phyloP scores from a whole-genome alignment of 2,113 vertebrate species.

The Etheostoma spectabile region DNA sequence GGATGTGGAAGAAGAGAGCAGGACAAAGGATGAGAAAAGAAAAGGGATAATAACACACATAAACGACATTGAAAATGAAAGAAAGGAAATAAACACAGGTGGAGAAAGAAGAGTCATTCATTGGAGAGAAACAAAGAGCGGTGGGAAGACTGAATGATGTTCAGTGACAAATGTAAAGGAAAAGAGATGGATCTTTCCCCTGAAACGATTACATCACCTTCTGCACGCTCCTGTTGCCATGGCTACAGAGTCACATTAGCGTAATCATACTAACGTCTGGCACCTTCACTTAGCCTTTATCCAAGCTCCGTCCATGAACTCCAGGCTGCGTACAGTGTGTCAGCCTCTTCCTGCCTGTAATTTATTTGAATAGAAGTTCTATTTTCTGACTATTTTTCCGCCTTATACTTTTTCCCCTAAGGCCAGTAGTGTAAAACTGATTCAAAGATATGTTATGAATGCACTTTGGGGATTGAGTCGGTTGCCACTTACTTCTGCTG shows the following conservation, averaged over 20 bases:
- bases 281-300: constrained; percentile 43
- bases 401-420: too few species aligned
- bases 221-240: constrained; percentile 70
- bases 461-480: background rate
- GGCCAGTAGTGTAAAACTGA: background rate
- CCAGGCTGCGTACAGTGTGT: background rate
- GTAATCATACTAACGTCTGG: constrained; percentile 53
- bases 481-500: background rate
- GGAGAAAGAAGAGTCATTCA: background rate
- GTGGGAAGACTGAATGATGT: constrained; percentile 1
- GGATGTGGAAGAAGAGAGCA: background rate
- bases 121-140: background rate
- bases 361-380: background rate
- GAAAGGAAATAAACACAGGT: background rate
- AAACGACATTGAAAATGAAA: background rate
- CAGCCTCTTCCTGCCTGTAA: constrained; percentile 19
- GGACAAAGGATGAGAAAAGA: constrained; percentile 4
- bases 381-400: background rate
- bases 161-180: constrained; percentile 18
- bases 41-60: background rate
- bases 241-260: constrained; percentile 66
- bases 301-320: constrained; percentile 26
- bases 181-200: constrained; percentile 49
- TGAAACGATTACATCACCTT: constrained; percentile 71
- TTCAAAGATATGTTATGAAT: background rate